phyloP scores from a whole-genome alignment of 92 coral and sea anemone genomes.

The Zoanthus sansibaricus region DNA sequence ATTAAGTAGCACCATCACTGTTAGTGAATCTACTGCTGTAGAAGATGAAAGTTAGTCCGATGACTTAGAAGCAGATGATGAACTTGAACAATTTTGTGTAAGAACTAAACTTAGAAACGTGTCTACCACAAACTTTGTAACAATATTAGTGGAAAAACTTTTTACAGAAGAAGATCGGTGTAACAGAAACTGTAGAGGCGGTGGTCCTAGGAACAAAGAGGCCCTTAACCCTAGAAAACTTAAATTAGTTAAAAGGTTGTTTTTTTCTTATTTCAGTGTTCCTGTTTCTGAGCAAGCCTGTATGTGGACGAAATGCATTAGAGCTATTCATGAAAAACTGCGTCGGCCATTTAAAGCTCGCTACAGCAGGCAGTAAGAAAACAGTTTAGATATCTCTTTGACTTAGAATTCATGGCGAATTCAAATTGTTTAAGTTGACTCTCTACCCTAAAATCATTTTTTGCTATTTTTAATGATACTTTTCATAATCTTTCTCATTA shows the following conservation, averaged over 20 bases:
- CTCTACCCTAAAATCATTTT: too few relatives aligned
- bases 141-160: neutral
- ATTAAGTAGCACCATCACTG: too few relatives aligned
- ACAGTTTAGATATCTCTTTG: too few relatives aligned
- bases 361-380: too few relatives aligned
- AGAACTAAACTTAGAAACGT: neutral
- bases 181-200: neutral
- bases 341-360: constrained; percentile 15
- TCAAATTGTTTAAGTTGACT: too few relatives aligned
- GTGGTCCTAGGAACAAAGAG: constrained; percentile 11
- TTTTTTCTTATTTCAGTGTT: constrained; percentile 16
- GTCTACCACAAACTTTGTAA: constrained; percentile 21
- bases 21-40: too few relatives aligned
- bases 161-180: constrained; percentile 13
- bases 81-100: neutral
- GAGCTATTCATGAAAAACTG: neutral
- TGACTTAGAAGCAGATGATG: neutral
- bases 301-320: neutral
- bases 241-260: neutral
- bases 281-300: too few relatives aligned
- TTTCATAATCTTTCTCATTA: too few relatives aligned
- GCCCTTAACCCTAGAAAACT: constrained; percentile 27
- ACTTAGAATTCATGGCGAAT: too few relatives aligned
- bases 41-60: too few relatives aligned
- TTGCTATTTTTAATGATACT: too few relatives aligned